Conservation (phyloP, 2,888 invertebrate species). For the Salticus scenicus region DNA sequence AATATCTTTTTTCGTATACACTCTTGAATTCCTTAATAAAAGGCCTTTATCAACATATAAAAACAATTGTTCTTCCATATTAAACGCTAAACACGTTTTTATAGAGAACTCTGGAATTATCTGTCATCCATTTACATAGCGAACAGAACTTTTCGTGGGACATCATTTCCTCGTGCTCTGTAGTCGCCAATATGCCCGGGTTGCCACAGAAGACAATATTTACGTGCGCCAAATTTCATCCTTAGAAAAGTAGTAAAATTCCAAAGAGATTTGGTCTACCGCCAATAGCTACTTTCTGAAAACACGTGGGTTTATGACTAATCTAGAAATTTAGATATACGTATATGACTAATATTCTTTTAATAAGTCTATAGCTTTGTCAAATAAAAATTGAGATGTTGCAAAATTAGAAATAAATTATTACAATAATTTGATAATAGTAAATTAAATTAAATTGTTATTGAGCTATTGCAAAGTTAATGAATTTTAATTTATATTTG, state of each 20-base stretch:
- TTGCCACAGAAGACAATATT: background rate
- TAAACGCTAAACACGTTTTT: constrained; percentile 26
- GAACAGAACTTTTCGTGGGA: constrained; percentile 21
- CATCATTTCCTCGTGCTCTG: constrained; percentile 45
- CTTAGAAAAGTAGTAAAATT: background rate
- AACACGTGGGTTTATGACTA: too few species aligned
- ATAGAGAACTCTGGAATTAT: background rate
- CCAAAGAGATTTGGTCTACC: background rate
- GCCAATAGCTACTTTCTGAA: background rate
- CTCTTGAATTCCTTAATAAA: background rate
- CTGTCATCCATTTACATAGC: constrained; percentile 10
- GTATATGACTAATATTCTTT: too few species aligned
- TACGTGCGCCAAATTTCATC: background rate
- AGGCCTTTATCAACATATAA: background rate
- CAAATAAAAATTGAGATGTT: too few species aligned
- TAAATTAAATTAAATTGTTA: too few species aligned
- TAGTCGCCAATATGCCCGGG: background rate
- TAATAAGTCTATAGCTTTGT: too few species aligned
- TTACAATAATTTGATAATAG: too few species aligned
- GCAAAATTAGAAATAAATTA: too few species aligned
- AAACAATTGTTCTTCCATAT: constrained; percentile 6
- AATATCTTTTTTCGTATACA: background rate
- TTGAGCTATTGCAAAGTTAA: too few species aligned
- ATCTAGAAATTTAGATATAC: too few species aligned
- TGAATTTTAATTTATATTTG: too few species aligned